Percentiles rank a stretch among this genome's conserved stretches.
phyloP scores from a whole-genome alignment of 2,113 vertebrate species.

The Tretioscincus oriximinensis region DNA sequence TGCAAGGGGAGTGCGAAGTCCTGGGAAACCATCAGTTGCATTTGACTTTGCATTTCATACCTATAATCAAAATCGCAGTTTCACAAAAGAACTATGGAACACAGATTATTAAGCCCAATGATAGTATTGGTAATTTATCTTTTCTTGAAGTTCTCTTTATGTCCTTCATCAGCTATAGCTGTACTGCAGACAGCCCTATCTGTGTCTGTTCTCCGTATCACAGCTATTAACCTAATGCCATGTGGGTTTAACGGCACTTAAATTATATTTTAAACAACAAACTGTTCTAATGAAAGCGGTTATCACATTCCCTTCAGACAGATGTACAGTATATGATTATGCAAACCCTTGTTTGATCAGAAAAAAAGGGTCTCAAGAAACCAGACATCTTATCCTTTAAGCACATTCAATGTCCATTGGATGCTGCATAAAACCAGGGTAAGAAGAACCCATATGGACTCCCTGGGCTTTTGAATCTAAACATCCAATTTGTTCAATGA shows the following conservation, averaged over 20 bases:
- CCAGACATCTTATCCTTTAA: constrained; percentile 32
- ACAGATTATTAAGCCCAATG: too few species aligned
- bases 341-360: background rate
- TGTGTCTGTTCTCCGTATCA: background rate
- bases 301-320: background rate
- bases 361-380: background rate
- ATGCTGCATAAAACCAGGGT: constrained; percentile 38
- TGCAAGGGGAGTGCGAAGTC: too few species aligned
- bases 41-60: too few species aligned
- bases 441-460: background rate
- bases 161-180: too few species aligned
- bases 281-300: background rate
- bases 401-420: background rate
- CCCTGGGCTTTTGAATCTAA: constrained; percentile 57
- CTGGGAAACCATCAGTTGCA: too few species aligned
- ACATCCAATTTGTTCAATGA: constrained; percentile 62
- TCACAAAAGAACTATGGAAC: too few species aligned
- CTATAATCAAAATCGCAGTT: too few species aligned
- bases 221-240: background rate
- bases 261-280: background rate
- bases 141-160: too few species aligned
- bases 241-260: background rate
- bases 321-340: background rate
- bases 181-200: too few species aligned
- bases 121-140: too few species aligned